Conservation (phyloP, 2,797 vertebrate species). For the Tinamus major region DNA sequence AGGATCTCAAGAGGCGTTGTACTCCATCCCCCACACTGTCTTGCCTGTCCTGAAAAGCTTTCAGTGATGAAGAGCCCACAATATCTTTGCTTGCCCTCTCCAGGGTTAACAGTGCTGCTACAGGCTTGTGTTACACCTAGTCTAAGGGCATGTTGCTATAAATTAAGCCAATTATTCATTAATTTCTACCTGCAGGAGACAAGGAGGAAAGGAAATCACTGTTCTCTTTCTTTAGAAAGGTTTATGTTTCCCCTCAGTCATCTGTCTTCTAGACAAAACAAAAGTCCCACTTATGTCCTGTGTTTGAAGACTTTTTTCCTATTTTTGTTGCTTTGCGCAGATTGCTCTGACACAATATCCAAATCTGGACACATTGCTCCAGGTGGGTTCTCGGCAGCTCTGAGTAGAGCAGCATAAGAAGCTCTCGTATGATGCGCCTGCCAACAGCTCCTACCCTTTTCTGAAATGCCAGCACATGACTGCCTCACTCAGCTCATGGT, state of each 20-base stretch:
- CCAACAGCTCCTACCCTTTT: conserved; percentile 64
- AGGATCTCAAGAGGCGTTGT: neutral
- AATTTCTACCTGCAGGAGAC: neutral
- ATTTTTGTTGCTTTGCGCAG: conserved; percentile 37
- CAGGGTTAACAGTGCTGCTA: neutral
- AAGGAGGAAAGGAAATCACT: neutral
- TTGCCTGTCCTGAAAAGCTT: neutral
- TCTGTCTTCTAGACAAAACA: conserved; percentile 38
- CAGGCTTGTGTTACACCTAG: neutral
- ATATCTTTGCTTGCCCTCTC: neutral
- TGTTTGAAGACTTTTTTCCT: conserved; percentile 24
- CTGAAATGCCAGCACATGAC: conserved; percentile 54
- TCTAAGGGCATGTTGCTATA: neutral
- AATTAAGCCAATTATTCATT: conserved; percentile 19
- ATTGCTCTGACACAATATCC: conserved; percentile 46
- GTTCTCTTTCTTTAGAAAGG: neutral
- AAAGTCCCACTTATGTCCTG: conserved; percentile 2
- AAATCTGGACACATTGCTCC: conserved; percentile 46
- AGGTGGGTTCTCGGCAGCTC: conserved; percentile 51
- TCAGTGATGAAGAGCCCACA: neutral
- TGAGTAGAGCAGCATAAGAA: conserved; percentile 33
- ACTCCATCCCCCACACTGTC: neutral
- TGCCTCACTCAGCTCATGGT: conserved; percentile 55
- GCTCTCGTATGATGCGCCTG: conserved; percentile 38
- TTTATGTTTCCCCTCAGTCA: conserved; percentile 9